Evolutionary conservation across 2,888 invertebrate genomes (phyloP).

Genomic region (Trypoxylon attenuatum): DNA sequence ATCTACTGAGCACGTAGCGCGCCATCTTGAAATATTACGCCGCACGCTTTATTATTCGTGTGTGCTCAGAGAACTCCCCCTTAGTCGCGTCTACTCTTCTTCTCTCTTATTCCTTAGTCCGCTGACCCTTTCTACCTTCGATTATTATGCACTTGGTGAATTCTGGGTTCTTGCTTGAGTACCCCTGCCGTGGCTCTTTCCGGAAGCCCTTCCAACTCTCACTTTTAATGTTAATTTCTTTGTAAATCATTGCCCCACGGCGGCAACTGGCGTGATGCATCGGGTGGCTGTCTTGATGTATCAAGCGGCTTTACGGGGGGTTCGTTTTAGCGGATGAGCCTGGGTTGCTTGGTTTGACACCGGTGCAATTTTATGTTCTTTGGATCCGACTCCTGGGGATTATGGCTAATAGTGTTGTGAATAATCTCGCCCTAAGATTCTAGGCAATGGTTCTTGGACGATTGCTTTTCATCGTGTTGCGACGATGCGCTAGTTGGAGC

Average conservation of each 20-base stretch:
- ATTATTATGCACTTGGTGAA: conserved; percentile 29
- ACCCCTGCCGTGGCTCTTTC: conserved; percentile 22
- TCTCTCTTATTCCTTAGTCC: not conserved
- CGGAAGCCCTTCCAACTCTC: conserved; percentile 18
- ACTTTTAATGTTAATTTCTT: conserved; percentile 13
- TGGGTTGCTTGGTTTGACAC: too few species aligned
- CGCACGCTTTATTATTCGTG: conserved; percentile 60
- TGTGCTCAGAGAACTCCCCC: conserved; percentile 45
- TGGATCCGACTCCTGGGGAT: too few species aligned
- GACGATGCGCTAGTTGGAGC: not conserved
- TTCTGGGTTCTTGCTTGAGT: conserved; percentile 10
- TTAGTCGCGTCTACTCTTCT: conserved; percentile 27
- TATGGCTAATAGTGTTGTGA: too few species aligned
- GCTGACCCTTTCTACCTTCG: not conserved
- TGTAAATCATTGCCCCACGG: conserved; percentile 35
- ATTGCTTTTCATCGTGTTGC: too few species aligned
- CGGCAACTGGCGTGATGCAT: conserved; percentile 18
- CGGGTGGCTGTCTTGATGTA: too few species aligned
- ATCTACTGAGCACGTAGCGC: conserved; percentile 64
- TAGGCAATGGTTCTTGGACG: too few species aligned
- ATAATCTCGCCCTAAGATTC: too few species aligned
- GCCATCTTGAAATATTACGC: conserved; percentile 67
- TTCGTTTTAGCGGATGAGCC: too few species aligned
- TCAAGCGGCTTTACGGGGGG: too few species aligned
- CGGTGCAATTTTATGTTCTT: too few species aligned